Conservation (phyloP, 2,797 vertebrate genomes). For the Sebastes miniatus region DNA sequence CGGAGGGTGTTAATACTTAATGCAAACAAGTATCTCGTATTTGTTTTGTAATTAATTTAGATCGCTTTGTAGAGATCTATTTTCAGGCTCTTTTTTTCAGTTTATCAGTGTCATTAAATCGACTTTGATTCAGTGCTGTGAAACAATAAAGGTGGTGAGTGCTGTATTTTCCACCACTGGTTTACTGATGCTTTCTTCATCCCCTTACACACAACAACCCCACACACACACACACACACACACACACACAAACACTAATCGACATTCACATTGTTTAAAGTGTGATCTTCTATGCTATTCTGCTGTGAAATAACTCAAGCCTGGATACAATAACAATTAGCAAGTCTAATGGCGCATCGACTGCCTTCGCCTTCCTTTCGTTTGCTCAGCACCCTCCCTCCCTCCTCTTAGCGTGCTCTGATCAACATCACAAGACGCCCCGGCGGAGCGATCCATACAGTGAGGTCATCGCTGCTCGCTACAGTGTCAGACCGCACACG, state of each 20-base stretch:
- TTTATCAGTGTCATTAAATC: not conserved
- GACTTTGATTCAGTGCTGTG: not conserved
- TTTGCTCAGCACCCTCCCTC: slow-evolving; percentile 18
- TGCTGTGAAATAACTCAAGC: not conserved
- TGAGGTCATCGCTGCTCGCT: slow-evolving; percentile 20
- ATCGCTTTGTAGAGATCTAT: not conserved
- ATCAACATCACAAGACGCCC: slow-evolving; percentile 19
- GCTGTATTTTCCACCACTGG: not conserved
- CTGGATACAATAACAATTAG: slow-evolving; percentile 50
- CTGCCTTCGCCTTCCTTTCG: slow-evolving; percentile 11
- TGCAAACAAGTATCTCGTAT: not conserved
- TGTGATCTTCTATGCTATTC: not conserved
- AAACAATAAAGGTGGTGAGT: not conserved
- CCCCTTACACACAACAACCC: not conserved
- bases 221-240: not conserved
- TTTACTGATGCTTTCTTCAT: not conserved
- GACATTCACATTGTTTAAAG: not conserved
- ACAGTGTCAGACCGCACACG: not conserved
- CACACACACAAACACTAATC: not conserved
- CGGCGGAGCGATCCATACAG: slow-evolving; percentile 2
- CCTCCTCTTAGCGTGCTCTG: not conserved
- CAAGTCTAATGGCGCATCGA: slow-evolving; percentile 58
- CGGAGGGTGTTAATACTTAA: not conserved
- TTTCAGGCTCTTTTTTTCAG: not conserved
- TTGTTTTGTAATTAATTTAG: not conserved